Evolutionary conservation across 37 sponge, comb jelly and placozoan species (phyloP), one percentile per base, ranked within the genome.

Genomic region (Mnemiopsis leidyi): DNA sequence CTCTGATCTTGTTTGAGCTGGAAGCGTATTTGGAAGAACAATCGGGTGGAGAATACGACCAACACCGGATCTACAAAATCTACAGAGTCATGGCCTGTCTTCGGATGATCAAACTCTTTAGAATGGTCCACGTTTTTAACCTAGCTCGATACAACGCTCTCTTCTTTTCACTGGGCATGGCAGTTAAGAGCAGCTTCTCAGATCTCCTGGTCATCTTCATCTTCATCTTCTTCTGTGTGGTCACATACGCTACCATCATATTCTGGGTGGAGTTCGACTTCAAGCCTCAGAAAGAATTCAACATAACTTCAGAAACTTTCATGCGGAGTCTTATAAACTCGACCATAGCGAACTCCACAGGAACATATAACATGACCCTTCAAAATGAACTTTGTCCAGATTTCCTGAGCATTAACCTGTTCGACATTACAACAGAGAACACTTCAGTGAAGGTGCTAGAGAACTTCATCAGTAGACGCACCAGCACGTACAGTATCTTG

Each of bases 191-290:
- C 90, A 40, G 61, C 35, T 37, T 85, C 40, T 23, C 33, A 0
- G 90, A 85, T 26, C 90, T 85, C 61, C 61, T 40, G 26, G 90
- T 85, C 90, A 85, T 85, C 90, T 33, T 85, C 61, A 28, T 85
- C n/a, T 85, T 85, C 90, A 85, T 85, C 61, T 85, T 85, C 90
- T 85, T 85, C 90, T 85, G 90, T 61, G 61, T 85, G 7, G 90
- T 85, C 28, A 40, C 90, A 2, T 85, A 85, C 29, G 90, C 90
- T 29, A 85, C 90, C 61, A 40, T 38, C 61, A 85, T 85, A 29
- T 85, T 85, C 90, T 85, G 90, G 90, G 90, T 85, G 40, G 90
- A 85, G 30, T 85, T 85, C 23, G 90, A 85, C 48, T 85, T 85
- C 61, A 18, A 32, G 35, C 32, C 16, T 18, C 32, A 77, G 1